Conservation (phyloP, 2,797 vertebrate genomes). For the Lutjanus argentimaculatus region DNA sequence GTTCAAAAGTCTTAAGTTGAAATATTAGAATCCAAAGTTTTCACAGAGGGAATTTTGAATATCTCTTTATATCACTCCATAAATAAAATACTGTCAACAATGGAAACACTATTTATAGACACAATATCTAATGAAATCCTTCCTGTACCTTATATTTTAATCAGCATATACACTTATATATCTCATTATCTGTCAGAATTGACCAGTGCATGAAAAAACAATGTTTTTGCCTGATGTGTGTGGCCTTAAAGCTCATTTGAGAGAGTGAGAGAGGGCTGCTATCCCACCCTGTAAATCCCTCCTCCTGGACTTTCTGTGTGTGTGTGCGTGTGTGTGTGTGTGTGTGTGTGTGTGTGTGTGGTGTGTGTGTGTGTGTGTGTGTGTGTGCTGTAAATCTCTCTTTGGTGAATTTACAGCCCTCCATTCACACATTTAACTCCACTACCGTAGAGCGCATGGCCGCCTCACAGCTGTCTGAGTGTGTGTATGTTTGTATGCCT, state of each 20-base stretch:
- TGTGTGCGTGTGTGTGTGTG: conserved; percentile 1
- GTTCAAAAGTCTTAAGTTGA: no score
- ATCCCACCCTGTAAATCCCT: conserved; percentile 21
- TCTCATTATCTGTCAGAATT: no score
- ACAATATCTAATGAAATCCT: no score
- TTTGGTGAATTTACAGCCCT: conserved; percentile 60
- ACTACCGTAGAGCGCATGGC: conserved; percentile 39
- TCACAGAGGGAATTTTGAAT: no score
- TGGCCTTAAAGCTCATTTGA: conserved; percentile 11
- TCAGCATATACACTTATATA: no score
- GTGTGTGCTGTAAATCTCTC: conserved; percentile 62
- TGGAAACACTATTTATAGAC: no score
- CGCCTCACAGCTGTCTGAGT: conserved; percentile 56
- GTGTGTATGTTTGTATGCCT: neutral
- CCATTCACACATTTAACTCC: conserved; percentile 64
- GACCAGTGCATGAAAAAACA: no score
- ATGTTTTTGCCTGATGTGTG: no score
- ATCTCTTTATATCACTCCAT: no score
- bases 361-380: conserved; percentile 24
- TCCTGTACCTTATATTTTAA: no score
- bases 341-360: conserved; percentile 7
- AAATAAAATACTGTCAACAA: no score
- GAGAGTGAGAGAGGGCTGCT: conserved; percentile 12
- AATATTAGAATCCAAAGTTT: no score
- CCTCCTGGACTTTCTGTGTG: conserved; percentile 15